Conservation (phyloP, 2,113 vertebrate genomes). For the Carassius auratus region DNA sequence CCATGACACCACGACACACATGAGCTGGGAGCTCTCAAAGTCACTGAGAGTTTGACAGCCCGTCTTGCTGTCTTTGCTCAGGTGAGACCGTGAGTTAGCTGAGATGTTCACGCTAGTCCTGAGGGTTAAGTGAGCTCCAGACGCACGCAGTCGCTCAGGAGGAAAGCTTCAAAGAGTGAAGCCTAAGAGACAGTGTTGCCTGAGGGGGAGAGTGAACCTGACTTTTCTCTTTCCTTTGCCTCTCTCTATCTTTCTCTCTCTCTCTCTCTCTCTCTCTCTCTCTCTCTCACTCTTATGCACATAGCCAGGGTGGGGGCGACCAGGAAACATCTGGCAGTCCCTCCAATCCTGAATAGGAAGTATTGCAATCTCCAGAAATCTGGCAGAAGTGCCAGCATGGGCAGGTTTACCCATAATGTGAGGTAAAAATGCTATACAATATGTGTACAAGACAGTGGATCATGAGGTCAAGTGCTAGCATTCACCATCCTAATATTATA, state of each 20-base stretch:
- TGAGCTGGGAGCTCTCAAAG: background rate
- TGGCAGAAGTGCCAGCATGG: slow-evolving; percentile 73
- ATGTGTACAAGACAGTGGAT: background rate
- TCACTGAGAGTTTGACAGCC: slow-evolving; percentile 13
- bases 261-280: slow-evolving; percentile 5
- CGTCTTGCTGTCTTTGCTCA: background rate
- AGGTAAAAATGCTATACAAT: background rate
- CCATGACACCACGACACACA: slow-evolving; percentile 72
- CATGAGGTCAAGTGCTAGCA: background rate
- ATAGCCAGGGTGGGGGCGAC: slow-evolving; percentile 50
- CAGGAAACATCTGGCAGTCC: slow-evolving; percentile 86
- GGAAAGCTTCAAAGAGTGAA: slow-evolving; percentile 53
- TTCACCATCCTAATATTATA: background rate
- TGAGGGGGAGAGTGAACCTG: slow-evolving; percentile 50
- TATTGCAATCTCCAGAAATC: slow-evolving; percentile 86
- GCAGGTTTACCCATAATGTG: slow-evolving; percentile 24
- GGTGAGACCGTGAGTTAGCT: slow-evolving; percentile 2
- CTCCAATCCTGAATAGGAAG: slow-evolving; percentile 85
- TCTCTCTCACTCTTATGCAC: background rate
- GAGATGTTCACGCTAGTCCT: background rate
- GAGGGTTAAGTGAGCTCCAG: slow-evolving; percentile 30
- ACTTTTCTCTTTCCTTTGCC: slow-evolving; percentile 11
- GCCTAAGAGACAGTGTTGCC: slow-evolving; percentile 41
- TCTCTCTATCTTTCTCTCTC: slow-evolving; percentile 13
- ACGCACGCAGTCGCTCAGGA: background rate